Percentiles rank a stretch among this genome's conserved stretches.
phyloP scores from a whole-genome alignment of 2,113 vertebrate species.

The Galemys pyrenaicus region DNA sequence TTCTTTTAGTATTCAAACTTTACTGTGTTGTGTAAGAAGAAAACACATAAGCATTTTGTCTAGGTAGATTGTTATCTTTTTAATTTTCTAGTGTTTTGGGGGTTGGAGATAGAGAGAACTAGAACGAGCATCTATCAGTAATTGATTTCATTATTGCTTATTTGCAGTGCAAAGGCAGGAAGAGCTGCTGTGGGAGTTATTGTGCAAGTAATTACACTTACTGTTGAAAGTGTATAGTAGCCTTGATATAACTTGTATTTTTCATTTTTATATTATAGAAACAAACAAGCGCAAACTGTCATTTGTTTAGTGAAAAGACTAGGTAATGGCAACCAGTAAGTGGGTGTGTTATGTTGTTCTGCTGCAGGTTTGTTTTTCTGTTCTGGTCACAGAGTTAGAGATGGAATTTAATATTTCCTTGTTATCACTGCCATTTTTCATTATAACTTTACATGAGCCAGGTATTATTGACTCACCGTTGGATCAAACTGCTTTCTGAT shows the following conservation, averaged over 20 bases:
- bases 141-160: neutral
- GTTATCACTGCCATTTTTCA: neutral
- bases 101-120: neutral
- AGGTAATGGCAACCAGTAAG: slow-evolving; percentile 48
- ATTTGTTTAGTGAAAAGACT: slow-evolving; percentile 63
- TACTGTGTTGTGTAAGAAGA: neutral
- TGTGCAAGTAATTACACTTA: neutral
- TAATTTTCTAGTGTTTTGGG: accelerated
- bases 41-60: neutral
- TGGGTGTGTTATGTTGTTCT: neutral
- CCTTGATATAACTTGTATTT: slow-evolving; percentile 29
- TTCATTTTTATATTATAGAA: slow-evolving; percentile 69
- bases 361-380: neutral
- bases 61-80: neutral
- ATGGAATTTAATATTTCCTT: neutral
- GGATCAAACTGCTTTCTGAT: slow-evolving; percentile 32
- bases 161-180: slow-evolving; percentile 14
- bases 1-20: neutral
- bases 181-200: slow-evolving; percentile 22
- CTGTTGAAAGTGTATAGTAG: neutral
- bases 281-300: slow-evolving; percentile 61
- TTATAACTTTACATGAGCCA: neutral
- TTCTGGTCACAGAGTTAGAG: neutral
- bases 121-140: neutral
- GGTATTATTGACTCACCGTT: neutral